Conservation (phyloP, 2,113 vertebrate species). For the Pterocles orientalis region DNA sequence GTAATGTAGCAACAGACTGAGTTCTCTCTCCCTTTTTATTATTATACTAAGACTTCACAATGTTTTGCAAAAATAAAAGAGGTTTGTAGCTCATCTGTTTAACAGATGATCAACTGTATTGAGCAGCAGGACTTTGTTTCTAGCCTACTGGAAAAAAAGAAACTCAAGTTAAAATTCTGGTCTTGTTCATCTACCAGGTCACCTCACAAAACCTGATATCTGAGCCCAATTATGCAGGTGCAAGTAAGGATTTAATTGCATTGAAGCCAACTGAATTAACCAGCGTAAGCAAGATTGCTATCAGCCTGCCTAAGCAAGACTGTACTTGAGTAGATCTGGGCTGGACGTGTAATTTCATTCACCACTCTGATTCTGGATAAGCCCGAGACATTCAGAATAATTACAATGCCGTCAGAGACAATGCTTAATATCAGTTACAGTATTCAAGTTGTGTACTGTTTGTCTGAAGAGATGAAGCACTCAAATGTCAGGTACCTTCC, state of each 20-base stretch:
- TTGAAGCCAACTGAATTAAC: background rate
- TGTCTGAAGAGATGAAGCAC: background rate
- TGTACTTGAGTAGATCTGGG: background rate
- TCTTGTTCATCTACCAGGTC: background rate
- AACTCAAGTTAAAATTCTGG: background rate
- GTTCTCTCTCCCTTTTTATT: background rate
- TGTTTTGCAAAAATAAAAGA: background rate
- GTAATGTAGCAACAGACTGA: background rate
- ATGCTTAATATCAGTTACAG: background rate
- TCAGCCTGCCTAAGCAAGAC: conserved; percentile 14
- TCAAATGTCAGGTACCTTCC: background rate
- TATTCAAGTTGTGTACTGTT: background rate
- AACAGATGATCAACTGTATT: background rate
- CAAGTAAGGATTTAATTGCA: background rate
- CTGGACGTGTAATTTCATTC: background rate
- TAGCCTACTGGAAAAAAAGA: background rate
- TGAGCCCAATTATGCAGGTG: background rate
- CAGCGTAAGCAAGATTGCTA: background rate
- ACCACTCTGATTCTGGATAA: background rate
- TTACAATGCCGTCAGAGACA: background rate
- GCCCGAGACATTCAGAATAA: background rate
- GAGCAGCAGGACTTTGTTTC: background rate
- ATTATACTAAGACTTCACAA: background rate
- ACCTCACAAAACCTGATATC: background rate
- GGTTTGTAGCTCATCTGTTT: background rate